phyloP scores from a whole-genome alignment of 1,140 invertebrate genomes.

The Ceratitis capitata region DNA sequence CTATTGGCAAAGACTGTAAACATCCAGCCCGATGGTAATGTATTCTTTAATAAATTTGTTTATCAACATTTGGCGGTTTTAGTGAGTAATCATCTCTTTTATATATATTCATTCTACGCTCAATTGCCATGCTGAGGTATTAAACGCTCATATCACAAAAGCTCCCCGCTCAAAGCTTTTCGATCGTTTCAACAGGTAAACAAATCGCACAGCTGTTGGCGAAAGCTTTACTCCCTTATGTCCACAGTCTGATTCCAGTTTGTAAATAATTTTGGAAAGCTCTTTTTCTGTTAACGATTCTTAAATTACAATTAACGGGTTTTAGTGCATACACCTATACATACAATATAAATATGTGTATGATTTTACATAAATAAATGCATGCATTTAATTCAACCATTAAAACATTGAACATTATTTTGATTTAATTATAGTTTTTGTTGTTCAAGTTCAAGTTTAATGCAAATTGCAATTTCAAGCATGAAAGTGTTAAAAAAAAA shows the following conservation, averaged over 20 bases:
- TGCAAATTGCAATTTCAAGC: not conserved
- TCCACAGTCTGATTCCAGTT: not conserved
- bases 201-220: not conserved
- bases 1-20: too few species aligned
- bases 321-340: not conserved
- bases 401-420: too few species aligned
- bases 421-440: not conserved
- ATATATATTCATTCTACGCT: too few species aligned
- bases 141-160: too few species aligned
- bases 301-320: not conserved
- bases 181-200: not conserved
- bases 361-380: not conserved
- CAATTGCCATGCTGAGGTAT: too few species aligned
- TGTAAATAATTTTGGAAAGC: not conserved
- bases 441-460: not conserved
- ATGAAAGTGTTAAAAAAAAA: not conserved
- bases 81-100: too few species aligned
- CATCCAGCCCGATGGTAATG: too few species aligned
- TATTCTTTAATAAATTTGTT: too few species aligned
- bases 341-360: not conserved
- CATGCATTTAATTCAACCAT: not conserved
- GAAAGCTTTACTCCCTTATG: not conserved
- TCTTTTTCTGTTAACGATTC: not conserved
- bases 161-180: not conserved
- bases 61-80: too few species aligned